Conservation (phyloP, 1,140 invertebrate genomes). For the Drosophila miranda region DNA sequence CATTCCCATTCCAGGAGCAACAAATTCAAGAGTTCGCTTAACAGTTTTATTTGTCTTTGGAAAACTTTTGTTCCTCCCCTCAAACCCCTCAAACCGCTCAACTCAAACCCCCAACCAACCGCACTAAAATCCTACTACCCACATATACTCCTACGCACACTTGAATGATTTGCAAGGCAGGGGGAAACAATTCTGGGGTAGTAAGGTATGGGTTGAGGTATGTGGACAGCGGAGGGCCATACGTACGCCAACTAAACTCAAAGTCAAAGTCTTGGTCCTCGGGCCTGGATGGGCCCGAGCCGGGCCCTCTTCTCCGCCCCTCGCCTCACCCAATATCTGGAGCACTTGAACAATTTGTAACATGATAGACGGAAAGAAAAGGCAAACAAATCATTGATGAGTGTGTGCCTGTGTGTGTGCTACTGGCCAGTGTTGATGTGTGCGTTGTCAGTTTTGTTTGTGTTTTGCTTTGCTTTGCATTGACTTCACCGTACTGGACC, state of each 20-base stretch:
- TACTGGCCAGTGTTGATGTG: constrained; percentile 7
- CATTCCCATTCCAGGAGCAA: constrained; percentile 14
- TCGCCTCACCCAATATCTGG: constrained; percentile 62
- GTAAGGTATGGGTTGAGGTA: constrained; percentile 20
- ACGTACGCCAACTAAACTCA: constrained; percentile 27
- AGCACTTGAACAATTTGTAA: constrained; percentile 77
- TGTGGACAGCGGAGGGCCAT: constrained; percentile 68
- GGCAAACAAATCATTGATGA: constrained; percentile 59
- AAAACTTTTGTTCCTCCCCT: constrained; percentile 60
- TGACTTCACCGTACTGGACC: constrained; percentile 46
- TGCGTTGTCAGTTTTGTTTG: constrained; percentile 63
- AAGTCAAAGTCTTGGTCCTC: constrained; percentile 51
- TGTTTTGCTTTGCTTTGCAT: constrained; percentile 77
- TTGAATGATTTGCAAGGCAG: constrained; percentile 51
- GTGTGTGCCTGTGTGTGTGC: constrained; percentile 3
- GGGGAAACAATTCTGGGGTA: background rate
- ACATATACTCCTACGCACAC: constrained; percentile 21
- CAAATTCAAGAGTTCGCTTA: constrained; percentile 77
- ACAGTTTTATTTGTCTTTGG: constrained; percentile 78
- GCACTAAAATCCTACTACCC: constrained; percentile 5
- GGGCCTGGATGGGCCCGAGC: background rate
- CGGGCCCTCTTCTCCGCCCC: background rate
- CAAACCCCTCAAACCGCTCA: background rate
- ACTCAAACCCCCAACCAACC: constrained; percentile 8
- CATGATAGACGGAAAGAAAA: constrained; percentile 65